phyloP scores from a whole-genome alignment of 2,113 vertebrate species.

The Tonatia bakeri region DNA sequence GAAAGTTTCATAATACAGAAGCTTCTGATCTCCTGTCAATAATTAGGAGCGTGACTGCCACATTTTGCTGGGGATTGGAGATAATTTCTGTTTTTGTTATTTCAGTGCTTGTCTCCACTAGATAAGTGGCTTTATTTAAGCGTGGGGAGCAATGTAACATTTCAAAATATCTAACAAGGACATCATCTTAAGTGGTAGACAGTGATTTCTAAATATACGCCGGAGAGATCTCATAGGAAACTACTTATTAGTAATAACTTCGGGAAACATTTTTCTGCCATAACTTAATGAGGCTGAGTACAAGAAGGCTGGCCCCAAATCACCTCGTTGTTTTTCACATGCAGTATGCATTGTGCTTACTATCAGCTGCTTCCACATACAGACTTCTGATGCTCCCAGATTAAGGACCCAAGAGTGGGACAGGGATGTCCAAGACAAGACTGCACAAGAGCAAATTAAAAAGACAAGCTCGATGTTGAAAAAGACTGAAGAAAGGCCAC shows the following conservation, averaged over 20 bases:
- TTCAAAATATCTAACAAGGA: slow-evolving; percentile 25
- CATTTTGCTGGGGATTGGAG: not conserved
- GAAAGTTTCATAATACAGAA: not conserved
- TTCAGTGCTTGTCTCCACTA: not conserved
- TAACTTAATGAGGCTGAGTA: not conserved
- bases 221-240: not conserved
- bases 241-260: not conserved
- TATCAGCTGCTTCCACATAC: not conserved
- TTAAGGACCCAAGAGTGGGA: not conserved
- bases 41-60: not conserved
- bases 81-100: slow-evolving; percentile 4
- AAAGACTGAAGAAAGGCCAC: not conserved
- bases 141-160: not conserved
- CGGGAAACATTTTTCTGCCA: not conserved
- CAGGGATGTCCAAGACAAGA: not conserved
- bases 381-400: not conserved
- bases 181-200: not conserved
- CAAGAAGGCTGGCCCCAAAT: not conserved
- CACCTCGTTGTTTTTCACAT: not conserved
- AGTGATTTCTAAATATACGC: slow-evolving; percentile 19
- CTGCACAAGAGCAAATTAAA: not conserved
- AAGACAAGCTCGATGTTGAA: not conserved
- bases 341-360: not conserved
- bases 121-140: slow-evolving; percentile 1
- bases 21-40: not conserved